Percentiles rank a stretch among this genome's conserved stretches.
Evolutionary conservation across 2,113 vertebrate species (phyloP).

Genomic region (Vimba vimba): DNA sequence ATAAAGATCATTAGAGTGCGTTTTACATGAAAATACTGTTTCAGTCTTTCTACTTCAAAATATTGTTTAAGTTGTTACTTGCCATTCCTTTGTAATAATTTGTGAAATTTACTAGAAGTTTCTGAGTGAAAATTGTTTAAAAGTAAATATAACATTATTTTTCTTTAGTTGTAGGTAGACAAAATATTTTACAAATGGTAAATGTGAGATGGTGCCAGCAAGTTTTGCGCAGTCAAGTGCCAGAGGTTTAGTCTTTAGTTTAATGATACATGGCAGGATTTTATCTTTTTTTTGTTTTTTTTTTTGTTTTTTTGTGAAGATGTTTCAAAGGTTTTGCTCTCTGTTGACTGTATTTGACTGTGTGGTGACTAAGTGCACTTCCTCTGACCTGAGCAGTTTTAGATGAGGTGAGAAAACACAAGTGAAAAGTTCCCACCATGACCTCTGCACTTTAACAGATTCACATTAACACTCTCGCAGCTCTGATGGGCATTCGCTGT

Average conservation of each 20-base stretch:
- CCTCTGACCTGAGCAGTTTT: not conserved
- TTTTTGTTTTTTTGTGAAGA: not conserved
- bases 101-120: no score
- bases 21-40: no score
- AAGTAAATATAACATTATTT: no score
- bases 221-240: not conserved
- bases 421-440: not conserved
- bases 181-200: not conserved
- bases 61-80: no score
- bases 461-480: constrained; percentile 22
- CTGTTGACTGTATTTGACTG: not conserved
- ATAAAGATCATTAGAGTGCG: no score
- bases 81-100: no score
- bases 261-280: not conserved
- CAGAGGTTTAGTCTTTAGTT: not conserved
- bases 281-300: not conserved
- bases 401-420: not conserved
- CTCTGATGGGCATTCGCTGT: constrained; percentile 24
- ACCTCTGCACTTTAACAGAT: not conserved
- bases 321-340: not conserved
- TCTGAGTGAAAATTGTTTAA: no score
- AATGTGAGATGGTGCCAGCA: not conserved
- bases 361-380: not conserved
- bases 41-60: no score
- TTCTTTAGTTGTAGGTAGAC: no score